Conservation (phyloP, 1,140 invertebrate species). For the Eubasilissa regina region DNA sequence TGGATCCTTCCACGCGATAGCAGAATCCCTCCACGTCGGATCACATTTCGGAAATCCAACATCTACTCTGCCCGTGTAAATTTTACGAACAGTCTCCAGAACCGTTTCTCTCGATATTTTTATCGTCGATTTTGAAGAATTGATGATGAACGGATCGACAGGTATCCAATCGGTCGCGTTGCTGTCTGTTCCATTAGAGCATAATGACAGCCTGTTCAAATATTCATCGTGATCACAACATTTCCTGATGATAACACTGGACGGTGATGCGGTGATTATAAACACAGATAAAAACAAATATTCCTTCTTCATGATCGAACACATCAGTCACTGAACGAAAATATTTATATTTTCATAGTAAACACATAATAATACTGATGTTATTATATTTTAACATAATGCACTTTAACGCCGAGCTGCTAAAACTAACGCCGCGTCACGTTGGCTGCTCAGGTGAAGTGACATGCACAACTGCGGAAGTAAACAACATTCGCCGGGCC, state of each 20-base stretch:
- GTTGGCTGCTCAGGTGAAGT: too few relatives aligned
- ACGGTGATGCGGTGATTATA: conserved; percentile 13
- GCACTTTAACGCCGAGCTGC: too few relatives aligned
- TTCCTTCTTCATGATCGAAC: background rate
- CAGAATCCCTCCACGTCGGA: conserved; percentile 36
- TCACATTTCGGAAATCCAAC: conserved; percentile 56
- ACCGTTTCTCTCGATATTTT: conserved; percentile 47
- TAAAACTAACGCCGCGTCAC: too few relatives aligned
- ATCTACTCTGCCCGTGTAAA: conserved; percentile 41
- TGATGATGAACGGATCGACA: conserved; percentile 39
- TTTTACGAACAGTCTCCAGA: conserved; percentile 36
- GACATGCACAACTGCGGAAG: too few relatives aligned
- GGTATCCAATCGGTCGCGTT: conserved; percentile 52
- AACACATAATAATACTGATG: too few relatives aligned
- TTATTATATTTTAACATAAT: too few relatives aligned
- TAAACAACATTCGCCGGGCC: too few relatives aligned
- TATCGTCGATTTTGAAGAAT: conserved; percentile 45
- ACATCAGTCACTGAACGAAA: too few relatives aligned
- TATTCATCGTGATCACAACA: conserved; percentile 46
- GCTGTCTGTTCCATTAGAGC: conserved; percentile 20
- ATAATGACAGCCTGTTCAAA: background rate
- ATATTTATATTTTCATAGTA: too few relatives aligned
- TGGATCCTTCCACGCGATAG: conserved; percentile 46
- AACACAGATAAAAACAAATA: conserved; percentile 43
- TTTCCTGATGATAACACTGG: conserved; percentile 48